Evolutionary conservation across 1,140 invertebrate genomes (phyloP), one percentile per base, ranked within the genome.

Genomic region (Lerema accius): DNA sequence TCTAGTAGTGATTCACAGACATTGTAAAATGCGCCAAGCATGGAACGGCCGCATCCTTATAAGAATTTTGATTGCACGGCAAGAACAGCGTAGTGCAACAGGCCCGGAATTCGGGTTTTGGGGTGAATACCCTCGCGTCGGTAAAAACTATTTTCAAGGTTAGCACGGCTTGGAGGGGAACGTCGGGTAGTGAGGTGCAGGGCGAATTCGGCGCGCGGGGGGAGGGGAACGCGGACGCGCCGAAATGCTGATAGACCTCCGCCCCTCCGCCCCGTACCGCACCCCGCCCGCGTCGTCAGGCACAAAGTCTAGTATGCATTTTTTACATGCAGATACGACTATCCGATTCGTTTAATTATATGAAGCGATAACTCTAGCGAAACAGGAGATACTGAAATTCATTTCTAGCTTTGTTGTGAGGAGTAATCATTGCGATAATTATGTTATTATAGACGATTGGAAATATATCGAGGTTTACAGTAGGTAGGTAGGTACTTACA

Each of bases 81-180:
- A 64, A 71, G 67, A 82, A 71, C 69, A 70, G 73, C 71, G 71
- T 84, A 87, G 87, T 88, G 83, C 71, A 76, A 63, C 76, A 61
- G 68, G 74, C 73, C 74, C 69, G 73, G 80, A 83, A 90, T 87
- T 90, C 87, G 76, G 86, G 86, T 84, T 85, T 85, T 80, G 87
- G 86, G 87, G 87, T 90, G 87, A 90, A 90, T 90, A 90, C 87
- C 87, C 87, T 90, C 83, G 60, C 76, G 83, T 77, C 80, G 78
- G 86, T 90, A 90, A 89, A 89, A 90, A 90, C 87, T 88, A 88
- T 90, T 90, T 90, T 90, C 87, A 90, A 90, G 87, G 87, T 88
- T 90, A 88, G 82, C 73, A 76, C 74, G 69, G 59, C 69, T 71
- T 80, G 79, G 85, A 86, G 84, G 85, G 84, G 85, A 87, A 73